Percentiles rank a stretch among this genome's conserved stretches.
These are phyloP conservation scores for Tineola bisselliella DNA, from an alignment of 2,888 invertebrate genomes.

Conservation along the genomic window DNA sequence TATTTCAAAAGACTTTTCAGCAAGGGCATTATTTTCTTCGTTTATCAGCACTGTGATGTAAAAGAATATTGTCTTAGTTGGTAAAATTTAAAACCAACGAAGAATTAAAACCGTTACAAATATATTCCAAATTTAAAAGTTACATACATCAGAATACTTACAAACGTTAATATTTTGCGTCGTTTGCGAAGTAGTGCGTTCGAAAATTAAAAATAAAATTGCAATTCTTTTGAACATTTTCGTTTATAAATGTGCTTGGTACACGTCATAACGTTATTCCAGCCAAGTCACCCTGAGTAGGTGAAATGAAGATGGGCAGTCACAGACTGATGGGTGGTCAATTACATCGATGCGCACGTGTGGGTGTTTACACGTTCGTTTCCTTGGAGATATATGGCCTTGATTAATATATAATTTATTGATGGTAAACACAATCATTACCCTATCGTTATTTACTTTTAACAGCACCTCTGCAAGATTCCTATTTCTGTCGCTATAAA, in stretches of 20 bases:
- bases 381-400: constrained; percentile 55
- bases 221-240: constrained; percentile 14
- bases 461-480: neutral
- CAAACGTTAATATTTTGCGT: constrained; percentile 78
- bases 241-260: too few relatives aligned
- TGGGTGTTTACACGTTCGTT: constrained; percentile 41
- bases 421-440: neutral
- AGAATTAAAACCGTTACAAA: neutral
- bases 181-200: constrained; percentile 54
- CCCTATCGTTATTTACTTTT: neutral
- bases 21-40: constrained; percentile 77
- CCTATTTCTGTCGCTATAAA: neutral
- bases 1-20: constrained; percentile 76
- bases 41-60: constrained; percentile 73
- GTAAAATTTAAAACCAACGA: constrained; percentile 17
- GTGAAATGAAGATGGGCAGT: neutral
- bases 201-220: constrained; percentile 25
- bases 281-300: neutral
- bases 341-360: constrained; percentile 15
- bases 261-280: neutral
- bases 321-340: neutral
- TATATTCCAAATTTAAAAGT: neutral
- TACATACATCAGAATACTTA: constrained; percentile 50
- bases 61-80: too few relatives aligned
- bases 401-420: constrained; percentile 23